Conservation (phyloP, 2,113 vertebrate genomes). For the Dipodomys ordii region DNA sequence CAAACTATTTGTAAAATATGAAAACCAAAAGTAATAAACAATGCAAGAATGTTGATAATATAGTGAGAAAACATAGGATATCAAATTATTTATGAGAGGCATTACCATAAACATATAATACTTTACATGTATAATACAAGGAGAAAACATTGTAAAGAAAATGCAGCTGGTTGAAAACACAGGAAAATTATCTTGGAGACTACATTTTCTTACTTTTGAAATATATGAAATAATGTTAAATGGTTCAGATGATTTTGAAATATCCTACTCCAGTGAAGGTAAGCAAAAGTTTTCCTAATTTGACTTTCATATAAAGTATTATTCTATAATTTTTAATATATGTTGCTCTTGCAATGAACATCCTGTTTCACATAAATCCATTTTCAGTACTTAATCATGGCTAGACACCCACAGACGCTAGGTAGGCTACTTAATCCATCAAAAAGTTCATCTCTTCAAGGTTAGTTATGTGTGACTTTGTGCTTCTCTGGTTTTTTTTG, state of each 20-base stretch:
- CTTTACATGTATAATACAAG: constrained; percentile 21
- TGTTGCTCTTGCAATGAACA: constrained; percentile 49
- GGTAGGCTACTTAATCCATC: constrained; percentile 55
- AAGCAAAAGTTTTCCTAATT: constrained; percentile 8
- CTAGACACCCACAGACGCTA: not conserved
- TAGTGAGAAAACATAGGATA: not conserved
- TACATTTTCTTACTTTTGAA: not conserved
- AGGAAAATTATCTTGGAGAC: not conserved
- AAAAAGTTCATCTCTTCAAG: constrained; percentile 54
- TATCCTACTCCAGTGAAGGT: not conserved
- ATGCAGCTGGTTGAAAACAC: not conserved
- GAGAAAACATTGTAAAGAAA: not conserved
- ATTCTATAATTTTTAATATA: constrained; percentile 38
- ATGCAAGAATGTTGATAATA: constrained; percentile 13
- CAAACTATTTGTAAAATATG: not conserved
- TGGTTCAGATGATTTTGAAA: not conserved
- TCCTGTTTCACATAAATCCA: constrained; percentile 49
- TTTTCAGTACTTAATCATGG: constrained; percentile 59
- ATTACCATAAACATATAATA: constrained; percentile 19
- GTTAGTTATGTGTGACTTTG: constrained; percentile 26
- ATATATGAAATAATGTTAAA: constrained; percentile 22
- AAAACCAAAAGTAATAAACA: not conserved
- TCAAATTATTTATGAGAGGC: constrained; percentile 43
- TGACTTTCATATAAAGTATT: constrained; percentile 38
- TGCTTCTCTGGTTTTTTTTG: not conserved